Conservation (phyloP, 2,113 vertebrate genomes). For the Triplophysa rosa region DNA sequence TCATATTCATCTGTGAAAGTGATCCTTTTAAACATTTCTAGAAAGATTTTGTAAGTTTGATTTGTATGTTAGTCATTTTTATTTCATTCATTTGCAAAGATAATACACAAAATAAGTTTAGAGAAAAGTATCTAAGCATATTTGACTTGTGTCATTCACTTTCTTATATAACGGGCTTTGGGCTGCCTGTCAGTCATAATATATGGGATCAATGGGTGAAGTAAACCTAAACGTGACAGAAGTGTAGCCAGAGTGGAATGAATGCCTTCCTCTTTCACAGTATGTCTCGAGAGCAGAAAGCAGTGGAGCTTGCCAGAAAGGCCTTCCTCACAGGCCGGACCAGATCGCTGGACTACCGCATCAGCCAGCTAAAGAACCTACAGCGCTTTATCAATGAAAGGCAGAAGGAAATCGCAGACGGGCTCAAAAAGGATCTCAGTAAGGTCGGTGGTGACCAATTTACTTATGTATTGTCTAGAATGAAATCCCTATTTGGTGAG, state of each 20-base stretch:
- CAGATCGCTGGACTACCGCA: conserved; percentile 78
- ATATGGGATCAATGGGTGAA: conserved; percentile 10
- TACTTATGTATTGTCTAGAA: too few relatives aligned
- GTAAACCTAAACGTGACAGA: conserved; percentile 8
- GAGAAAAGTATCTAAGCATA: too few relatives aligned
- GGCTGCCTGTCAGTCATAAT: neutral
- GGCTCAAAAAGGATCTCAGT: conserved; percentile 80
- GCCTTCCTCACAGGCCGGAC: conserved; percentile 80
- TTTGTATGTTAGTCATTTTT: too few relatives aligned
- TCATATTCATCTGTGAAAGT: neutral
- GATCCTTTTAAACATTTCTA: too few relatives aligned
- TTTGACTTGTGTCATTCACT: neutral
- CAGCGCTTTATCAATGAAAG: conserved; percentile 76
- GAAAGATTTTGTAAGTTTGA: neutral
- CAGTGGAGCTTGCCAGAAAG: conserved; percentile 74
- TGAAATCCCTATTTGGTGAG: neutral
- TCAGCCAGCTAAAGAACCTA: conserved; percentile 82
- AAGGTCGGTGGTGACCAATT: conserved; percentile 71
- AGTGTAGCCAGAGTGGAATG: conserved; percentile 29
- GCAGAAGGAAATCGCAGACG: conserved; percentile 74
- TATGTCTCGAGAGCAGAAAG: conserved; percentile 74
- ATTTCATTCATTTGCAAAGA: too few relatives aligned
- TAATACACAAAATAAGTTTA: too few relatives aligned
- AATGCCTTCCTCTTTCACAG: conserved; percentile 46
- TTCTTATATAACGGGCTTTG: neutral